Evolutionary conservation across 2,797 vertebrate species (phyloP).

Genomic region (Crenichthys baileyi): DNA sequence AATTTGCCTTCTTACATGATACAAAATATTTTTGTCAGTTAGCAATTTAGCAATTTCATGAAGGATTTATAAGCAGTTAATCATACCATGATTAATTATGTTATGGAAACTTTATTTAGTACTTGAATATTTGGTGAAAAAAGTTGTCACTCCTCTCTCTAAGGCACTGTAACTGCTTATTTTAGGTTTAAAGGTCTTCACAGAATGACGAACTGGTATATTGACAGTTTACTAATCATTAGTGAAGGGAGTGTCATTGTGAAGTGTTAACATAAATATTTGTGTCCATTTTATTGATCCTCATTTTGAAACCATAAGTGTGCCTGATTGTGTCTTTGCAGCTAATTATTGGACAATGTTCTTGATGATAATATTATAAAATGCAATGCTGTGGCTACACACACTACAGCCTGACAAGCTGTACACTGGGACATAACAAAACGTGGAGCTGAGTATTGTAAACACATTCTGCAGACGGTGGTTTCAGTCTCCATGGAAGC

Average conservation of each 20-base stretch:
- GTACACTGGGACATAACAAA: neutral
- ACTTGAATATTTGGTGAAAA: neutral
- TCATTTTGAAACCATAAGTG: neutral
- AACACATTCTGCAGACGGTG: constrained; percentile 6
- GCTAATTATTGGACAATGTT: neutral
- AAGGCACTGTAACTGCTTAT: neutral
- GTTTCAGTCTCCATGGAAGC: constrained; percentile 15
- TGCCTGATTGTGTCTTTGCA: neutral
- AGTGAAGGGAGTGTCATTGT: neutral
- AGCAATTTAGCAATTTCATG: neutral
- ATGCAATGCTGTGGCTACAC: neutral
- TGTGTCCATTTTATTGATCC: neutral
- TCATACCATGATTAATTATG: neutral
- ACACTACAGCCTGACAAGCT: neutral
- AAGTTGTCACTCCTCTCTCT: neutral
- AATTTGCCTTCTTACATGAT: neutral
- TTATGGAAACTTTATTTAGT: neutral
- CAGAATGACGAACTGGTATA: neutral
- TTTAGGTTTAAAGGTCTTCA: neutral
- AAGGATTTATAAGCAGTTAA: neutral
- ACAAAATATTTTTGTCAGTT: neutral
- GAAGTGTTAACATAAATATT: neutral
- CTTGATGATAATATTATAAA: neutral
- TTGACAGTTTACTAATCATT: neutral
- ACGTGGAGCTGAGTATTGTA: constrained; percentile 11